Conservation (phyloP, 2,888 invertebrate genomes). For the Diplolepis rosae region DNA sequence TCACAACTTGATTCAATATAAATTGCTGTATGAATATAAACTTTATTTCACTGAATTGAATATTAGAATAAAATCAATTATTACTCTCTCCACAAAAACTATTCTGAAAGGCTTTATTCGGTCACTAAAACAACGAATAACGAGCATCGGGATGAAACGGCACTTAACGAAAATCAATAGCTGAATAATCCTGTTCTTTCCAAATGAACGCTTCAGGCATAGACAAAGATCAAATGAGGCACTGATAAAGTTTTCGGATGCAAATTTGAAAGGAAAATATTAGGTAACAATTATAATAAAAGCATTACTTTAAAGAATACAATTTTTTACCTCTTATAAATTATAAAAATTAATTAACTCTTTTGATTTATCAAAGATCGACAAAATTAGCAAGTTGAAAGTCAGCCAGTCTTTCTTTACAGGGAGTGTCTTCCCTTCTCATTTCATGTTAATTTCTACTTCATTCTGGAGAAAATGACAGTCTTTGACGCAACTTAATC, state of each 20-base stretch:
- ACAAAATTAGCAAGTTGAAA: background rate
- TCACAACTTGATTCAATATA: too few species aligned
- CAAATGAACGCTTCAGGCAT: slow-evolving; percentile 1
- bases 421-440: background rate
- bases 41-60: background rate
- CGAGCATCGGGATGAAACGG: background rate
- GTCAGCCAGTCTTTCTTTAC: background rate
- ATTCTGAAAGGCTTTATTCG: background rate
- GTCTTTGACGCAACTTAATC: slow-evolving; percentile 50
- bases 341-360: background rate
- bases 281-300: background rate
- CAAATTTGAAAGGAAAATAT: background rate
- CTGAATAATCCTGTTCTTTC: slow-evolving; percentile 5
- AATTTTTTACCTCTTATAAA: background rate
- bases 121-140: slow-evolving; percentile 3
- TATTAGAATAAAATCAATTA: background rate
- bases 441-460: slow-evolving; percentile 25
- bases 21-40: background rate
- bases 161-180: slow-evolving; percentile 25
- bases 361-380: background rate
- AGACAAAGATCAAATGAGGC: background rate
- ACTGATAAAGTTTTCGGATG: background rate
- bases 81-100: background rate
- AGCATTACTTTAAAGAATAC: background rate
- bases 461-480: slow-evolving; percentile 43